Evolutionary conservation across 2,888 invertebrate genomes (phyloP).

Genomic region (Caenorhabditis angaria): DNA sequence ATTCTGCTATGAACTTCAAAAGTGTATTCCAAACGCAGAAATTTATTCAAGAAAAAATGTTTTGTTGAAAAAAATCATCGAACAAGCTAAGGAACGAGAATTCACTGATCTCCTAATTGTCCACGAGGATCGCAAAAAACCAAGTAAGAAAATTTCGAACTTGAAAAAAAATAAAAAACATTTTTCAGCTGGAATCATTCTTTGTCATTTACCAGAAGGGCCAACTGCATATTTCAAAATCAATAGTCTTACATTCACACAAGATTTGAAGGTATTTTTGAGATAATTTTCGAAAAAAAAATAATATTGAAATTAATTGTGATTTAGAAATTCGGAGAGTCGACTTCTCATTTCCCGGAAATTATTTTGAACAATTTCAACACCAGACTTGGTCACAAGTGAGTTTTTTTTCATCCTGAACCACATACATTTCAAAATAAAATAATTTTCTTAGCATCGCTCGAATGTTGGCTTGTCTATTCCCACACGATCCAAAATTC

Average conservation of each 20-base stretch:
- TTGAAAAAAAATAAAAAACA: background rate
- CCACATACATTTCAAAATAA: background rate
- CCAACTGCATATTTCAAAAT: constrained; percentile 95
- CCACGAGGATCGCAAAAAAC: constrained; percentile 90
- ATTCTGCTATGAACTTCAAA: constrained; percentile 88
- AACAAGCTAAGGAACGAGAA: constrained; percentile 82
- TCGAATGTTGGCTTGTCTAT: constrained; percentile 84
- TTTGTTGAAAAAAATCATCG: constrained; percentile 82
- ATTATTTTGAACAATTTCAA: constrained; percentile 94
- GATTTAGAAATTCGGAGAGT: constrained; percentile 78
- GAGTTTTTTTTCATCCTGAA: background rate
- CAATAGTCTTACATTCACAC: constrained; percentile 88
- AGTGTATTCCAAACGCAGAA: constrained; percentile 90
- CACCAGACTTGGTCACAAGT: constrained; percentile 87
- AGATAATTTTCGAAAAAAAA: too few relatives aligned
- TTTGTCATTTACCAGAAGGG: constrained; percentile 93
- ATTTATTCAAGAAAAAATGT: constrained; percentile 87
- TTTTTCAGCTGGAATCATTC: constrained; percentile 83
- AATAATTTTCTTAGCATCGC: constrained; percentile 41
- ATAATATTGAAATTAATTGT: too few relatives aligned
- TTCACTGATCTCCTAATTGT: constrained; percentile 90
- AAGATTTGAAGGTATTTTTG: constrained; percentile 82
- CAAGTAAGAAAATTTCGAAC: constrained; percentile 76
- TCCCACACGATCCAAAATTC: constrained; percentile 95
- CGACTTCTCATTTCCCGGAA: constrained; percentile 89